phyloP scores from a whole-genome alignment of 1,140 invertebrate species.

The Heliconius himera region DNA sequence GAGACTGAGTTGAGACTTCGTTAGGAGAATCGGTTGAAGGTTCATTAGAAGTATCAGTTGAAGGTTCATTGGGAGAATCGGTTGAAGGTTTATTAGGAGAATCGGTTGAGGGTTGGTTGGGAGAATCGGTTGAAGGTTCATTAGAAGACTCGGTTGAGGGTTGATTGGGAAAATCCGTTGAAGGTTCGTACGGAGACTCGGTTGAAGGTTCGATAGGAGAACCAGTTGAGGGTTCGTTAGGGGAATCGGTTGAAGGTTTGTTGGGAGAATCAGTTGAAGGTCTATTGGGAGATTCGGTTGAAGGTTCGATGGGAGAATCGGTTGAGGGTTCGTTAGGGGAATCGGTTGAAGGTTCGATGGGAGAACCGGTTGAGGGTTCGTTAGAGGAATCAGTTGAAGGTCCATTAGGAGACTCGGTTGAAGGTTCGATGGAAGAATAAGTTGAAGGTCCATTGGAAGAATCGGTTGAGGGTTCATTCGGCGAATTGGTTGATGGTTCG shows the following conservation, averaged over 20 bases:
- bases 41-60: not conserved
- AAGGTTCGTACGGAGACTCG: not conserved
- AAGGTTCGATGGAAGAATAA: not conserved
- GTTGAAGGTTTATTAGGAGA: not conserved
- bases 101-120: not conserved
- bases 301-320: not conserved
- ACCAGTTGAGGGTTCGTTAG: not conserved
- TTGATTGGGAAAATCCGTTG: not conserved
- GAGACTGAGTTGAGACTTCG: not conserved
- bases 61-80: not conserved
- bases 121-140: not conserved
- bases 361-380: not conserved
- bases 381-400: not conserved
- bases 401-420: not conserved
- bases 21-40: slow-evolving; percentile 3
- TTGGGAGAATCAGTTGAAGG: slow-evolving; percentile 11
- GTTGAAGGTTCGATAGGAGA: not conserved
- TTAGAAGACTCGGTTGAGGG: not conserved
- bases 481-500: not conserved
- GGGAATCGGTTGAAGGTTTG: not conserved
- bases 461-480: not conserved
- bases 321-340: not conserved
- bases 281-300: not conserved
- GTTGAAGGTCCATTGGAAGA: not conserved
- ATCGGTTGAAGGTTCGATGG: slow-evolving; percentile 4